Conservation (phyloP, 2,797 vertebrate species). For the Champsocephalus esox region DNA sequence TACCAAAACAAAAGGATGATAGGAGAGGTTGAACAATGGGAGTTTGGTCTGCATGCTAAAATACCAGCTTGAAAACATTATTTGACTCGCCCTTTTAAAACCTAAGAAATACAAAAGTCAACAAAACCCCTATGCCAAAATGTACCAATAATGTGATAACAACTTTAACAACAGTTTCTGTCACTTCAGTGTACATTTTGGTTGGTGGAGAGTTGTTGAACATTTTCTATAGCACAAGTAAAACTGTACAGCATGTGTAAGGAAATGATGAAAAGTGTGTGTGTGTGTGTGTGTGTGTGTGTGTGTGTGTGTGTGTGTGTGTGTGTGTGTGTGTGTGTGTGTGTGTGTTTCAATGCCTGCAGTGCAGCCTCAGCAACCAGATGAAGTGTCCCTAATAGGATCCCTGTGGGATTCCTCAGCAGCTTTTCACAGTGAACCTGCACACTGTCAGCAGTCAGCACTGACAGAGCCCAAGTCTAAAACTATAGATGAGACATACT, state of each 20-base stretch:
- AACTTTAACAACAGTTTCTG: not conserved
- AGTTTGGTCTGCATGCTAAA: not conserved
- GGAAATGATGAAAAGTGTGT: constrained; percentile 12
- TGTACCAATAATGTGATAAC: not conserved
- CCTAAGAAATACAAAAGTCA: not conserved
- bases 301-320: constrained; percentile 20
- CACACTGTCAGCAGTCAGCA: constrained; percentile 69
- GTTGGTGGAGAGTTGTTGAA: not conserved
- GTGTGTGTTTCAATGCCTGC: constrained; percentile 22
- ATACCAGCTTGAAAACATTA: not conserved
- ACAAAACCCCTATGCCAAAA: not conserved
- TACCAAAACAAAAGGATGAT: constrained; percentile 16
- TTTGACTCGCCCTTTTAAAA: not conserved
- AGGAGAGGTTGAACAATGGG: not conserved
- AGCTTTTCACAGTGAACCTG: constrained; percentile 58
- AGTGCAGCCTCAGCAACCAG: constrained; percentile 66
- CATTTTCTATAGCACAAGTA: not conserved
- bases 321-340: constrained; percentile 16
- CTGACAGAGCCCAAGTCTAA: constrained; percentile 53
- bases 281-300: constrained; percentile 9
- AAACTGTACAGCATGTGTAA: not conserved
- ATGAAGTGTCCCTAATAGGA: constrained; percentile 76
- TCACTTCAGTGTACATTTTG: not conserved
- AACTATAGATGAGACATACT: constrained; percentile 48
- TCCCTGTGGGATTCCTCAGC: constrained; percentile 77